A percentile compares a stretch with the other conserved stretches of the same genome.
These are phyloP conservation scores for Drosophila atripex DNA, from an alignment of 2,888 invertebrate genomes.

Conservation along the genomic window DNA sequence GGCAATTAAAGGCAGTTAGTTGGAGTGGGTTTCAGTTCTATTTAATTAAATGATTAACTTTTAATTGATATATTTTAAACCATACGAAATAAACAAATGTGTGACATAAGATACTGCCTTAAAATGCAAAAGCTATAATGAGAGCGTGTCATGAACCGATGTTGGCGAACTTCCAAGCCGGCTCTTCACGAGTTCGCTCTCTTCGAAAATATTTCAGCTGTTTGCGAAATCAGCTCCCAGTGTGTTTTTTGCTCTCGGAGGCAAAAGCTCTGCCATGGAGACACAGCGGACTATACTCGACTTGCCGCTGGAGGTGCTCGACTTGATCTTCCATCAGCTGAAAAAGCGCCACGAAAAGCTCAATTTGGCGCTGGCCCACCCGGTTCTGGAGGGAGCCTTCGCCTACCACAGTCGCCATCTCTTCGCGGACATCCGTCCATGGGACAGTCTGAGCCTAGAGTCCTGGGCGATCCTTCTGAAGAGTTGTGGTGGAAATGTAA, in stretches of 20 bases:
- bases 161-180: background rate
- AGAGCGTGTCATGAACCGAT: background rate
- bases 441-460: background rate
- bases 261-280: slow-evolving; percentile 13
- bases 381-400: slow-evolving; percentile 2
- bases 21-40: no score
- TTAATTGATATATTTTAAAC: no score
- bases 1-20: background rate
- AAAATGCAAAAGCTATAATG: background rate
- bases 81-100: no score
- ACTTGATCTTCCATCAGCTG: slow-evolving; percentile 11
- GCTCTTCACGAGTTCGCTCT: background rate
- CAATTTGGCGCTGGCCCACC: background rate
- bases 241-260: background rate
- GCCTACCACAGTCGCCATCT: slow-evolving; percentile 3
- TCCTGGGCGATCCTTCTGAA: background rate
- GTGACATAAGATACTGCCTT: background rate
- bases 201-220: background rate
- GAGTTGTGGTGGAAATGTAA: background rate
- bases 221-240: slow-evolving; percentile 4
- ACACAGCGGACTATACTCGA: background rate
- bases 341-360: background rate
- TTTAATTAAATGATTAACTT: no score
- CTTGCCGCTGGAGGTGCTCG: slow-evolving; percentile 21
- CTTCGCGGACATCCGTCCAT: background rate